Evolutionary conservation across 2,888 invertebrate genomes (phyloP).

Genomic region (Coenonympha arcania): DNA sequence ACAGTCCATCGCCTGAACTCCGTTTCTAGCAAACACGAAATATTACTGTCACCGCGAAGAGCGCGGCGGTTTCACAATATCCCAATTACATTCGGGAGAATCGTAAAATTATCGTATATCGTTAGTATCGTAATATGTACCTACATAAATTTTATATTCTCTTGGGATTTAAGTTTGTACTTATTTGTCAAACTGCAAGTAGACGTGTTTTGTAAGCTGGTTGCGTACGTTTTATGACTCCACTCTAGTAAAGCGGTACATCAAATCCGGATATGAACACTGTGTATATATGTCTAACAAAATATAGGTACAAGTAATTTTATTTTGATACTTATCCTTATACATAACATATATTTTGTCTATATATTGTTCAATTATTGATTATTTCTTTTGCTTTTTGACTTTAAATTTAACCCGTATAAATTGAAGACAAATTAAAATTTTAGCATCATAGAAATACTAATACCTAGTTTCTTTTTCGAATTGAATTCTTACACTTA

Average conservation of each 20-base stretch:
- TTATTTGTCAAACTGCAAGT: constrained; percentile 14
- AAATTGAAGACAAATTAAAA: no score
- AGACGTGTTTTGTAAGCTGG: constrained; percentile 26
- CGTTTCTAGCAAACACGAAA: constrained; percentile 3
- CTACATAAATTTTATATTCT: no score
- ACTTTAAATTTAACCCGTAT: no score
- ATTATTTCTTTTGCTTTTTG: no score
- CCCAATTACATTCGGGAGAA: not conserved
- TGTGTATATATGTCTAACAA: not conserved
- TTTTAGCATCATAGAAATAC: no score
- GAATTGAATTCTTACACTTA: no score
- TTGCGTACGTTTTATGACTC: constrained; percentile 27
- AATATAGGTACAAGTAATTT: not conserved
- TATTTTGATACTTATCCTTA: not conserved
- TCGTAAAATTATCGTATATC: not conserved
- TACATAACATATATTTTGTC: no score
- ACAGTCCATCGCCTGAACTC: constrained; percentile 24
- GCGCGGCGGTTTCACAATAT: not conserved
- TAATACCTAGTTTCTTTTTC: no score
- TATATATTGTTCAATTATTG: no score
- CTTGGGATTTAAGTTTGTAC: not conserved
- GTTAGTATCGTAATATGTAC: not conserved
- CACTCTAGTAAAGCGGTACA: constrained; percentile 2
- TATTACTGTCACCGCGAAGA: not conserved
- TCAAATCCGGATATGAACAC: constrained; percentile 15